Percentiles rank a stretch among this genome's conserved stretches.
These are phyloP conservation scores for Marmota monax DNA, from an alignment of 2,113 vertebrate genomes.

Conservation along the genomic window DNA sequence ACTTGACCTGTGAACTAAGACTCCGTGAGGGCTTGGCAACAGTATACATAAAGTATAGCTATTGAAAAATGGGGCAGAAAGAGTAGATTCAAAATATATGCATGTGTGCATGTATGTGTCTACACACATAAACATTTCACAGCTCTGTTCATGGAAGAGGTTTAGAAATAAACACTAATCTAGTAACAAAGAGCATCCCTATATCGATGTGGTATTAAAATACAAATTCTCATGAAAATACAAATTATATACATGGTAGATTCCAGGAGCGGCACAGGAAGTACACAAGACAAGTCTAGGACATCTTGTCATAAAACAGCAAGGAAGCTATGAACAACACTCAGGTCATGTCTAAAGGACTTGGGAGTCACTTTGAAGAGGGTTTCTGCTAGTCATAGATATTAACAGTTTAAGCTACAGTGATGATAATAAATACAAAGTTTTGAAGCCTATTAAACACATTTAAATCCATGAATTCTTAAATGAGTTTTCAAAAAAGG, in stretches of 20 bases:
- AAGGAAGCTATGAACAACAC: background rate
- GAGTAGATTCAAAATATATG: background rate
- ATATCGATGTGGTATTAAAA: background rate
- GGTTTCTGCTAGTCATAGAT: background rate
- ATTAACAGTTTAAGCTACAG: background rate
- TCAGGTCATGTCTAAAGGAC: background rate
- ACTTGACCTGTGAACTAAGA: background rate
- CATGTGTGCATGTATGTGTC: background rate
- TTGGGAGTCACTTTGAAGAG: background rate
- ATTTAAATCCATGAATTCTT: constrained; percentile 23
- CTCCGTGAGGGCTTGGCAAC: background rate
- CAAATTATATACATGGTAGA: constrained; percentile 6
- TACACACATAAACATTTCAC: background rate
- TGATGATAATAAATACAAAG: background rate
- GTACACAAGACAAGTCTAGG: background rate
- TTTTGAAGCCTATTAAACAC: constrained; percentile 47
- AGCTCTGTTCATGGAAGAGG: background rate
- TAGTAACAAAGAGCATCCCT: background rate
- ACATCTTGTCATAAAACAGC: background rate
- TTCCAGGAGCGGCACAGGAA: background rate
- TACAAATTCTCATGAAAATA: background rate
- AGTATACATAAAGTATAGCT: background rate
- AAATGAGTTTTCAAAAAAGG: background rate
- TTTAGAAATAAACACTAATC: background rate
- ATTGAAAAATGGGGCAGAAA: background rate